phyloP scores from a whole-genome alignment of 2,888 invertebrate species.

The Geophilus truncorum region DNA sequence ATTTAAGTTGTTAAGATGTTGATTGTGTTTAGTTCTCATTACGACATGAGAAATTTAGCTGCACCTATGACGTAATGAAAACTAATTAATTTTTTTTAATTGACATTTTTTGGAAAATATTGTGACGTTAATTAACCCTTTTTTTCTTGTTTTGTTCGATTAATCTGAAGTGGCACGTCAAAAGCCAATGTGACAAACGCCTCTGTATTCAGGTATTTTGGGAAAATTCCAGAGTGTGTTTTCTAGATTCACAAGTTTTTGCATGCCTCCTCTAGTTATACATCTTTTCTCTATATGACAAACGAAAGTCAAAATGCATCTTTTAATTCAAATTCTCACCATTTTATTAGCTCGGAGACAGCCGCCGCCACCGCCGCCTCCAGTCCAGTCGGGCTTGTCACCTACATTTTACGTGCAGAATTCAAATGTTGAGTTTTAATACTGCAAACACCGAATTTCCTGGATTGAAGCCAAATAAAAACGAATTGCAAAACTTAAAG shows the following conservation, averaged over 20 bases:
- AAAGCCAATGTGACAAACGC: constrained; percentile 35
- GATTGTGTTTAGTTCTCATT: too few relatives aligned
- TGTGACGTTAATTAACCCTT: constrained; percentile 20
- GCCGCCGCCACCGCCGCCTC: constrained; percentile 59
- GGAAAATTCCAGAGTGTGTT: not conserved
- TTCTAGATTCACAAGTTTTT: not conserved
- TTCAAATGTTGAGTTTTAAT: not conserved
- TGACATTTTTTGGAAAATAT: not conserved
- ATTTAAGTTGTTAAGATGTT: too few relatives aligned
- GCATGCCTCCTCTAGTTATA: not conserved
- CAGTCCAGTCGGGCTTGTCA: constrained; percentile 53
- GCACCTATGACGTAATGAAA: too few relatives aligned
- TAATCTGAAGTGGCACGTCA: constrained; percentile 42
- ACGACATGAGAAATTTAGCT: too few relatives aligned
- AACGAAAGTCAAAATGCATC: too few relatives aligned
- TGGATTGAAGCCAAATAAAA: not conserved
- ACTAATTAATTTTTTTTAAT: too few relatives aligned
- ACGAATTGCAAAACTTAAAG: not conserved
- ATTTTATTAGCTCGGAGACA: constrained; percentile 50
- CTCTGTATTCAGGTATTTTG: constrained; percentile 17
- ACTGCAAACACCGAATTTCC: not conserved
- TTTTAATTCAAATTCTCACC: not conserved
- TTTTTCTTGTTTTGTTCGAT: constrained; percentile 32
- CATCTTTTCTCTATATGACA: not conserved
- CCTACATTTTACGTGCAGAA: not conserved